These are phyloP conservation scores for Potamarius usumacintae DNA, from an alignment of 2,113 vertebrate genomes.

Conservation along the genomic window DNA sequence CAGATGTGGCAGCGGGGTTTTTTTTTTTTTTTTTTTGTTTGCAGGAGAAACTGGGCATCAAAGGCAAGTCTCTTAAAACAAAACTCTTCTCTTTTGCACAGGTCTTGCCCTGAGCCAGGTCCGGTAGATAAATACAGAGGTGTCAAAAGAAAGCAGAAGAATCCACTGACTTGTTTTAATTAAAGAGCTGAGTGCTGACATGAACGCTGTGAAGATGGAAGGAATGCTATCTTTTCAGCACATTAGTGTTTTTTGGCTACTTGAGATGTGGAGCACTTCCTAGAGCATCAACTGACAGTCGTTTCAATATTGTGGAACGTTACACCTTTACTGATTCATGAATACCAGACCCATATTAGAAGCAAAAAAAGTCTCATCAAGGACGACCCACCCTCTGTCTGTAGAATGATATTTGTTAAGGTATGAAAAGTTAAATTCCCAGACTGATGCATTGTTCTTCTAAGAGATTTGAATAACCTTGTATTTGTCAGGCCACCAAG, in stretches of 20 bases:
- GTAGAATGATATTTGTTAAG: background rate
- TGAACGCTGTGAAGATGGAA: constrained; percentile 31
- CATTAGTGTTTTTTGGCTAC: constrained; percentile 23
- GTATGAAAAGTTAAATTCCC: background rate
- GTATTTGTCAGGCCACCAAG: background rate
- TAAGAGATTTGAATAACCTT: background rate
- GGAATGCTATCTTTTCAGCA: constrained; percentile 28
- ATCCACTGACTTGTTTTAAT: constrained; percentile 62
- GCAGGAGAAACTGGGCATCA: constrained; percentile 72
- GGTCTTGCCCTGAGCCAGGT: constrained; percentile 62
- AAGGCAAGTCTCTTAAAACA: constrained; percentile 70
- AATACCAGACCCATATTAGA: background rate
- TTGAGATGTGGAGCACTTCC: background rate
- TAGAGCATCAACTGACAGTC: background rate
- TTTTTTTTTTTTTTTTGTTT: constrained; percentile 56
- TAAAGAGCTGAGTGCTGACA: constrained; percentile 55
- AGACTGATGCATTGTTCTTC: background rate
- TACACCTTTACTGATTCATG: background rate
- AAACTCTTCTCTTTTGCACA: constrained; percentile 59
- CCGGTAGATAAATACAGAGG: constrained; percentile 66
- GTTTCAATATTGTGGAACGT: background rate
- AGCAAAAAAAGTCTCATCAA: background rate
- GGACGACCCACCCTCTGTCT: background rate
- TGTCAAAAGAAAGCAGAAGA: constrained; percentile 66
- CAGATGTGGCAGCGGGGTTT: constrained; percentile 72